phyloP scores from a whole-genome alignment of 2,888 invertebrate species.

The Lutraria lutraria region DNA sequence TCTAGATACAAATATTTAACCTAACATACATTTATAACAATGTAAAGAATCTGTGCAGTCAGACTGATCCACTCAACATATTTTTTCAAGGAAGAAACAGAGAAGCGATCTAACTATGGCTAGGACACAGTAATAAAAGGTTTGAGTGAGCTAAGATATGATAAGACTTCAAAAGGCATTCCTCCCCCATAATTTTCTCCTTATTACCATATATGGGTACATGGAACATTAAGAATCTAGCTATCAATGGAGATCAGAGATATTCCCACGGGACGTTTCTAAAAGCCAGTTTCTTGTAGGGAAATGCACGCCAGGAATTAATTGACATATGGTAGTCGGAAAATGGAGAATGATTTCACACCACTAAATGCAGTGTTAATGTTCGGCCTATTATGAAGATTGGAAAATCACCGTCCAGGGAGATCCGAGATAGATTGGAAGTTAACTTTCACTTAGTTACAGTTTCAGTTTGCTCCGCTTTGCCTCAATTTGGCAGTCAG shows the following conservation, averaged over 20 bases:
- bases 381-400: constrained; percentile 59
- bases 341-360: constrained; percentile 64
- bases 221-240: constrained; percentile 42
- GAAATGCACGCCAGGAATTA: constrained; percentile 60
- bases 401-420: constrained; percentile 68
- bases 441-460: constrained; percentile 68
- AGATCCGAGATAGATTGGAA: constrained; percentile 67
- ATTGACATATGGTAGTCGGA: constrained; percentile 67
- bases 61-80: neutral
- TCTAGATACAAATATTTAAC: neutral
- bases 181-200: constrained; percentile 24
- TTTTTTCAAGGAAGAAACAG: neutral
- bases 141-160: neutral
- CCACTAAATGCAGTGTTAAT: constrained; percentile 70
- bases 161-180: constrained; percentile 35
- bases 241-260: constrained; percentile 43
- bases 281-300: constrained; percentile 62
- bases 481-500: constrained; percentile 49
- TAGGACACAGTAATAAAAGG: neutral
- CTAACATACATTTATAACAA: neutral
- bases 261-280: constrained; percentile 55
- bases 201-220: constrained; percentile 43
- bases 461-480: constrained; percentile 57
- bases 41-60: neutral
- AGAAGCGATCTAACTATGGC: neutral